Conservation (phyloP, 30 jellyfish, hydroid and myxozoan genomes). For the Aurelia aurita complex sp. Pacific region DNA sequence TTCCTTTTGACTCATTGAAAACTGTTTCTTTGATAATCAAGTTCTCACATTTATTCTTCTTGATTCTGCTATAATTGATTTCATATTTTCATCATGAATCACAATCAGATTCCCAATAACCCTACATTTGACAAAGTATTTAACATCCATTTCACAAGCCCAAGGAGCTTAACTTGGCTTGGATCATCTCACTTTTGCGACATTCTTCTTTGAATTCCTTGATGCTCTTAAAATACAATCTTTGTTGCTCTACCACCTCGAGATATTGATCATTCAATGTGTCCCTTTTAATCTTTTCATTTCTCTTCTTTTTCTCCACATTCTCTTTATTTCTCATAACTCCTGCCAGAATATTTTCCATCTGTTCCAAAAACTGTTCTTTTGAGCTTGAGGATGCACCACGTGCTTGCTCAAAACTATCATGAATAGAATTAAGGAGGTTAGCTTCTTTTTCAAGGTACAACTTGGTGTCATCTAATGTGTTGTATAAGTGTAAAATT, state of each 20-base stretch:
- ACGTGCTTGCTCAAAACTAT: constrained; percentile 79
- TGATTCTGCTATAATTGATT: not conserved
- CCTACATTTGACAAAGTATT: not conserved
- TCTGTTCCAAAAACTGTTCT: constrained; percentile 80
- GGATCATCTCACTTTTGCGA: constrained; percentile 81
- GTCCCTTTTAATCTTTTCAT: constrained; percentile 83
- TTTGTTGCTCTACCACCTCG: constrained; percentile 79
- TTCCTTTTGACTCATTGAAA: not conserved
- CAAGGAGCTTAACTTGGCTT: constrained; percentile 64
- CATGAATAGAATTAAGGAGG: constrained; percentile 84
- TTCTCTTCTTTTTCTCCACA: constrained; percentile 74
- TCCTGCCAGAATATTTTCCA: constrained; percentile 85
- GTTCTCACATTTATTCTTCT: not conserved
- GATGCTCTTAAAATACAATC: constrained; percentile 78
- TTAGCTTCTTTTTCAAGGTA: constrained; percentile 90
- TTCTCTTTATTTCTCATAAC: constrained; percentile 69
- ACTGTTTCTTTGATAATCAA: not conserved
- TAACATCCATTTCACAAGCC: not conserved
- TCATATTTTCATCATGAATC: not conserved
- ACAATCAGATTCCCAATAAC: not conserved
- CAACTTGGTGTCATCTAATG: constrained; percentile 96
- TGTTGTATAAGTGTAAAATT: constrained; percentile 93
- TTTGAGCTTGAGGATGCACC: constrained; percentile 65
- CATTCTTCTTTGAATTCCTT: constrained; percentile 97
- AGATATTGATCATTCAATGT: constrained; percentile 68